Percentiles rank a stretch among this genome's conserved stretches.
Conservation (phyloP, 2,113 vertebrate species). For the Nannospalax galili region DNA sequence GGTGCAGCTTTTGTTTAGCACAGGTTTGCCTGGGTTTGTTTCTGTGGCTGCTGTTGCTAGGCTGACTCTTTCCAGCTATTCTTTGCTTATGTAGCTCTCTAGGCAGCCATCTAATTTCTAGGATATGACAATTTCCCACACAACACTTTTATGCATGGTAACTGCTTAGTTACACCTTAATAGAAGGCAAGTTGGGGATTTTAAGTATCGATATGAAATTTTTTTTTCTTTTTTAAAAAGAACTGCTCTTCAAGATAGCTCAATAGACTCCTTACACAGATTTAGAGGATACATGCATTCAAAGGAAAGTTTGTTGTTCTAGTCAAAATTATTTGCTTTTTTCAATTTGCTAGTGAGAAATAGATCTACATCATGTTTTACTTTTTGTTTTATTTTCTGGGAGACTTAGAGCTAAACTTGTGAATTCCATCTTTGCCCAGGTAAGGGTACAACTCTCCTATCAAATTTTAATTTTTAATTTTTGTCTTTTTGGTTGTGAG, state of each 20-base stretch:
- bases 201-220: slow-evolving; percentile 2
- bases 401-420: slow-evolving; percentile 45
- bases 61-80: not conserved
- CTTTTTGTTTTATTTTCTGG: slow-evolving; percentile 29
- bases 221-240: not conserved
- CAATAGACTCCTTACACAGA: not conserved
- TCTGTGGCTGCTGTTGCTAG: not conserved
- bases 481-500: slow-evolving; percentile 11
- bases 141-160: slow-evolving; percentile 47
- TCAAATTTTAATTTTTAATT: slow-evolving; percentile 48
- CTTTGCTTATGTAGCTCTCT: slow-evolving; percentile 56
- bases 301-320: slow-evolving; percentile 39
- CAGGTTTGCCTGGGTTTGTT: not conserved
- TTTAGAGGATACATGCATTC: not conserved
- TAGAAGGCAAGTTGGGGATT: not conserved
- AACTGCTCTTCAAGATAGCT: slow-evolving; percentile 2
- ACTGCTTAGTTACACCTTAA: slow-evolving; percentile 54
- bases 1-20: not conserved
- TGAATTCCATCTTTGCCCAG: slow-evolving; percentile 16
- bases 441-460: not conserved
- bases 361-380: slow-evolving; percentile 52
- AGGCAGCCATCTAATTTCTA: slow-evolving; percentile 44
- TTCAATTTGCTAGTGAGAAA: slow-evolving; percentile 58
- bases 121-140: not conserved
- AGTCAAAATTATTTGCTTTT: slow-evolving; percentile 41